phyloP scores from a whole-genome alignment of 2,797 vertebrate species.

The Ispidina picta region DNA sequence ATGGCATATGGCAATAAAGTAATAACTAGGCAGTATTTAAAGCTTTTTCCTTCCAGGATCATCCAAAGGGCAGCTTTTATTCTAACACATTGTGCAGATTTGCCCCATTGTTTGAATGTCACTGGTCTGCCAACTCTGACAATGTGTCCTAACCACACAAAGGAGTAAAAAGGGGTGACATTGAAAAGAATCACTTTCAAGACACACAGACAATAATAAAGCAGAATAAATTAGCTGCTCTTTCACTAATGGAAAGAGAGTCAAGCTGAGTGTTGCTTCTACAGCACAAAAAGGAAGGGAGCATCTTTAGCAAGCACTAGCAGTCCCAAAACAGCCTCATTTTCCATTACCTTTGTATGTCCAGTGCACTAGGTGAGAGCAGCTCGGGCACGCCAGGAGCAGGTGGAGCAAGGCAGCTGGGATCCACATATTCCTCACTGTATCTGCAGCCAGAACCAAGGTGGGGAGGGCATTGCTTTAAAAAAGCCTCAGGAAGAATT shows the following conservation, averaged over 20 bases:
- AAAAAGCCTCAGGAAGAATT: neutral
- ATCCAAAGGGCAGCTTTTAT: slow-evolving; percentile 54
- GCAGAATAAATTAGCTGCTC: slow-evolving; percentile 13
- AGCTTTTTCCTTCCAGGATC: slow-evolving; percentile 6
- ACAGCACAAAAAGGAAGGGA: neutral
- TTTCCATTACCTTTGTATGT: slow-evolving; percentile 73
- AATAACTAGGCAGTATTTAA: neutral
- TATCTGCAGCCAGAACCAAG: neutral
- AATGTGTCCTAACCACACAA: neutral
- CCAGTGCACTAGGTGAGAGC: slow-evolving; percentile 50
- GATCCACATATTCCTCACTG: neutral
- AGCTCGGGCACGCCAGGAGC: slow-evolving; percentile 12
- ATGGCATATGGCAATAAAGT: neutral
- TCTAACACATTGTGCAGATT: neutral
- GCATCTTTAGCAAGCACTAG: neutral
- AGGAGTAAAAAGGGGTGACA: neutral
- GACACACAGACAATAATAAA: neutral
- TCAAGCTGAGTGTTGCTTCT: neutral
- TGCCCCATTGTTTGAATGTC: neutral
- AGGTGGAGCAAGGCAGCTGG: neutral
- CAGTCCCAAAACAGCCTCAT: fast-evolving
- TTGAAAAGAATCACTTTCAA: neutral
- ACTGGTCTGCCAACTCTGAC: neutral
- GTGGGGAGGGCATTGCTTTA: neutral
- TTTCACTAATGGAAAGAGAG: neutral